A percentile compares a stretch with the other conserved stretches of the same genome.
phyloP scores from a whole-genome alignment of 2,797 vertebrate genomes.

The Pogoniulus pusillus region DNA sequence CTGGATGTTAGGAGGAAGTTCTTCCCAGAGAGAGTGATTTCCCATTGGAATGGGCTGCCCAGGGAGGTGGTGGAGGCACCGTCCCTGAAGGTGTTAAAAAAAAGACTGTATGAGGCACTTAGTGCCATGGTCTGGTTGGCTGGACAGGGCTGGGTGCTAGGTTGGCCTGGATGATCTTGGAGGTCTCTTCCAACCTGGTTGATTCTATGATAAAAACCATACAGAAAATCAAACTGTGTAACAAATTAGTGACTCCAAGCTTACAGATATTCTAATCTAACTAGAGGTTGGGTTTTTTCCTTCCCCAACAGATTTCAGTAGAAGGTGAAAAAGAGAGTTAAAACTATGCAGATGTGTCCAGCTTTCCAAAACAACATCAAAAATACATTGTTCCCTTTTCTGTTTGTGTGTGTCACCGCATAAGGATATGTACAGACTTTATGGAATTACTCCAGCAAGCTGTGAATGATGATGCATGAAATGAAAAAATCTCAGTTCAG shows the following conservation, averaged over 20 bases:
- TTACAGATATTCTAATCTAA: neutral
- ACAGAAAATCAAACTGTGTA: neutral
- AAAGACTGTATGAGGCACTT: no score
- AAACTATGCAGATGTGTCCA: neutral
- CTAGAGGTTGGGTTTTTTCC: neutral
- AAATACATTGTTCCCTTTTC: neutral
- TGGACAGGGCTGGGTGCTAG: no score
- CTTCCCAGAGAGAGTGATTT: no score
- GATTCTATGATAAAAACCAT: neutral
- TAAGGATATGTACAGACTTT: constrained; percentile 39
- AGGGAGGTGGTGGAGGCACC: no score
- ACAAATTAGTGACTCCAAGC: neutral
- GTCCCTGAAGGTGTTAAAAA: no score
- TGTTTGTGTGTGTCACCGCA: constrained; percentile 15
- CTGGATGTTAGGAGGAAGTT: no score
- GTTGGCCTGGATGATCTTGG: no score
- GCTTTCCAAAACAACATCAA: constrained; percentile 6
- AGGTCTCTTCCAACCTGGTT: no score
- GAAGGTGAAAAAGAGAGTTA: neutral
- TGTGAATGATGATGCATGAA: constrained; percentile 64
- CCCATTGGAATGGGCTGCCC: no score
- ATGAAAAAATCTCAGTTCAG: constrained; percentile 55
- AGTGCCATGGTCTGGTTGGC: no score
- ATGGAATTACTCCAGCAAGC: constrained; percentile 53
- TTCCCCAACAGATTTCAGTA: neutral